phyloP scores from a whole-genome alignment of 2,113 vertebrate genomes.

The Thamnaconus septentrionalis region DNA sequence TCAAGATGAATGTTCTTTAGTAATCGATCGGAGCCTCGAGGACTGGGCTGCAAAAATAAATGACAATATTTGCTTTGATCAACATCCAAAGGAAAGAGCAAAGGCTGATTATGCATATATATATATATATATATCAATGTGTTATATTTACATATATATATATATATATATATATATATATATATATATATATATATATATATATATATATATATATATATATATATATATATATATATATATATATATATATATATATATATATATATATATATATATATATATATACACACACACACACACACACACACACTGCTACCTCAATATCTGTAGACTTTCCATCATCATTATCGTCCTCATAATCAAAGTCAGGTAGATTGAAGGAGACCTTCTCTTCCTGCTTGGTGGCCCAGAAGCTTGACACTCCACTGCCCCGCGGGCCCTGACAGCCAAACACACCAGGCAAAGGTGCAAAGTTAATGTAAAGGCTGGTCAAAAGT shows the following conservation, averaged over 20 bases:
- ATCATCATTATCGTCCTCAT: constrained; percentile 45
- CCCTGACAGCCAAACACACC: constrained; percentile 34
- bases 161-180: not conserved
- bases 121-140: not conserved
- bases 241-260: not conserved
- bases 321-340: constrained; percentile 70
- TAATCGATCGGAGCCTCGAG: constrained; percentile 47
- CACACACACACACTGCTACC: constrained; percentile 30
- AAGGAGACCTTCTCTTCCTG: constrained; percentile 67
- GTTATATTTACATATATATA: not conserved
- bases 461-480: not conserved
- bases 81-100: not conserved
- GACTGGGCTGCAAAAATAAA: constrained; percentile 62
- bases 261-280: not conserved
- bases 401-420: constrained; percentile 57
- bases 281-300: too few relatives aligned
- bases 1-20: constrained; percentile 85
- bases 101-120: not conserved
- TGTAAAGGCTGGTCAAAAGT: not conserved
- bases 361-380: constrained; percentile 50
- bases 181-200: not conserved
- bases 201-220: not conserved
- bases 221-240: not conserved
- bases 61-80: not conserved
- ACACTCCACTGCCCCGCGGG: constrained; percentile 42